Percentiles rank a stretch among this genome's conserved stretches.
These are phyloP conservation scores for Pseudoips prasinana DNA, from an alignment of 2,888 invertebrate genomes.

Conservation along the genomic window DNA sequence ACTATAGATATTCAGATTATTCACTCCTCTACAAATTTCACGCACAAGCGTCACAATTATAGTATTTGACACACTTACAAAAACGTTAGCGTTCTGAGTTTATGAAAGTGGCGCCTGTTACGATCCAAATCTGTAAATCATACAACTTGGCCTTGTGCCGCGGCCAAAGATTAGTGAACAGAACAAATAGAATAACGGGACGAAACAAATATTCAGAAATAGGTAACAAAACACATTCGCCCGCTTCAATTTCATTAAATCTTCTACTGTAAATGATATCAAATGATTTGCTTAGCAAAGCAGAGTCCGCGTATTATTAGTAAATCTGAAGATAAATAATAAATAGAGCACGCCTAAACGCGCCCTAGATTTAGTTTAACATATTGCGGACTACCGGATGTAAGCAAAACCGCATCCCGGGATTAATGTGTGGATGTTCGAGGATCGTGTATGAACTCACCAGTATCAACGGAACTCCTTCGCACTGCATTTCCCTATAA, in stretches of 20 bases:
- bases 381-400: conserved; percentile 32
- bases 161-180: conserved; percentile 44
- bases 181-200: conserved; percentile 16
- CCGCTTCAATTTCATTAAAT: too few relatives aligned
- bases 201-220: too few relatives aligned
- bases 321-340: too few relatives aligned
- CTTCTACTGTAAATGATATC: too few relatives aligned
- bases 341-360: conserved; percentile 29
- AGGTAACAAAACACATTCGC: too few relatives aligned
- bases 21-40: conserved; percentile 20
- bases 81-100: conserved; percentile 46
- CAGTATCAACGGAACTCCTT: background rate
- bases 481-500: too few relatives aligned
- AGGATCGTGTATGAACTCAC: conserved; percentile 19
- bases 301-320: too few relatives aligned
- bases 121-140: conserved; percentile 60
- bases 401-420: conserved; percentile 38
- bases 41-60: conserved; percentile 36
- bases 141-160: conserved; percentile 70
- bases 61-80: conserved; percentile 55
- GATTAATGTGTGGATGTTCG: conserved; percentile 29
- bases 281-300: too few relatives aligned
- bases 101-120: conserved; percentile 63
- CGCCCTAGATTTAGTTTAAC: conserved; percentile 24
- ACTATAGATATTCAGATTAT: too few relatives aligned